Base-by-base conservation (phyloP, 2,113 vertebrate genomes). In the Theristicus caerulescens region DNA sequence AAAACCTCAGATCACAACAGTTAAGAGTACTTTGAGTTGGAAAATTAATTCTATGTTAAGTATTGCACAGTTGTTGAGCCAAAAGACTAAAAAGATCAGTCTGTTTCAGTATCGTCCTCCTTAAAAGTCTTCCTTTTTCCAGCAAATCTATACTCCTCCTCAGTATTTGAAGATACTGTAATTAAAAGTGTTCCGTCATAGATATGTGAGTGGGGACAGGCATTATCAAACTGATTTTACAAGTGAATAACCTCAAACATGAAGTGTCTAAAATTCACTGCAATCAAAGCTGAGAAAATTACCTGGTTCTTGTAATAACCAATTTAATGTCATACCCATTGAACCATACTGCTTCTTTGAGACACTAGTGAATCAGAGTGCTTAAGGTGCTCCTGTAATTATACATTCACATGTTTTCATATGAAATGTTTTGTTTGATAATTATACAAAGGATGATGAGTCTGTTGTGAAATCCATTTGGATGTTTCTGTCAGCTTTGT, bases 201-300 rank as follows among this genome's bases (percentile, higher is more conserved):
- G 54, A 20, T 47, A 14, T 18, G 3, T 49, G 59, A 77, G n/a
- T 67, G 29, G 26, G 31, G 42, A 89, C 20, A 86, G 51, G 20
- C 14, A 51, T 74, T 70, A 78, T 66, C 32, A 86, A 88, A 71
- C 10, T 0, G 0, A 71, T 89, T 94, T 88, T 94, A 70, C 38
- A 78, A 71, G 86, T 78, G 1, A 92, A 88, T 88, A 86, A 62
- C 9, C 22, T 94, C 47, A 88, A 51, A 70, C 11, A 74, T 51
- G 44, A 73, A 73, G 6, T 62, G 32, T 78, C 80, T 86, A 73
- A 92, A 94, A 88, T 83, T 73, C 64, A 83, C 51, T 86, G 16
- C 36, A 66, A 51, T 86, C 62, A 92, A 95, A 82, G 58, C 36
- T 83, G 62, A 92, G 86, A 90, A 94, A 92, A 95, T 86, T 86